phyloP scores from a whole-genome alignment of 2,797 vertebrate genomes.

The Galago senegalensis region DNA sequence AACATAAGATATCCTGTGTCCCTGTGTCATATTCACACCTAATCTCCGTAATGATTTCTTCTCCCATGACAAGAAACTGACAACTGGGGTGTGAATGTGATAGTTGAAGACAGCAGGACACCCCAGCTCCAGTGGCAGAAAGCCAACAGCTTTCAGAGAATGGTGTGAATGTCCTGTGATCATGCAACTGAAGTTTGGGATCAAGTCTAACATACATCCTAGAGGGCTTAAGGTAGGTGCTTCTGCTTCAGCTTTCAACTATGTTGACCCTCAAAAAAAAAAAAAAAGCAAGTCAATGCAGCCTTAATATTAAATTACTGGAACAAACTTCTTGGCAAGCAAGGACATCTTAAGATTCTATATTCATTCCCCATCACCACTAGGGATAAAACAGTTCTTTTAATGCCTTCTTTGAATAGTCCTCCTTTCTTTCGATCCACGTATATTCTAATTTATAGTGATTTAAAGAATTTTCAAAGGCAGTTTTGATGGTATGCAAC shows the following conservation, averaged over 20 bases:
- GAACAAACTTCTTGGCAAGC: not conserved
- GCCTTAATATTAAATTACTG: not conserved
- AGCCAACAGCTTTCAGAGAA: not conserved
- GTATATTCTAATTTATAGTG: not conserved
- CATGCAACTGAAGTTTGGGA: not conserved
- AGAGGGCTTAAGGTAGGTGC: not conserved
- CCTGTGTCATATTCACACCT: not conserved
- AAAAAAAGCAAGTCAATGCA: slow-evolving; percentile 10
- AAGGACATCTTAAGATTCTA: not conserved
- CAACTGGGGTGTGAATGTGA: not conserved
- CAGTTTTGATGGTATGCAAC: not conserved
- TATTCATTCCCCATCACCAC: not conserved
- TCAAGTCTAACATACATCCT: not conserved
- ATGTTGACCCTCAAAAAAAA: not conserved
- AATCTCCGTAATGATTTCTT: not conserved
- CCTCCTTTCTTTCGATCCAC: not conserved
- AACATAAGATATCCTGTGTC: not conserved
- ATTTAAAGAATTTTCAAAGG: not conserved
- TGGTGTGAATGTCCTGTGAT: not conserved
- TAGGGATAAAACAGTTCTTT: not conserved
- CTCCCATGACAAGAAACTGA: not conserved
- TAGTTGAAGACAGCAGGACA: not conserved
- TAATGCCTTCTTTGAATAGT: not conserved
- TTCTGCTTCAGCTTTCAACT: slow-evolving; percentile 5
- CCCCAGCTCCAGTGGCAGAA: not conserved